These are phyloP conservation scores for Eupristina koningsbergeri DNA, from an alignment of 1,140 invertebrate species.

Conservation along the genomic window DNA sequence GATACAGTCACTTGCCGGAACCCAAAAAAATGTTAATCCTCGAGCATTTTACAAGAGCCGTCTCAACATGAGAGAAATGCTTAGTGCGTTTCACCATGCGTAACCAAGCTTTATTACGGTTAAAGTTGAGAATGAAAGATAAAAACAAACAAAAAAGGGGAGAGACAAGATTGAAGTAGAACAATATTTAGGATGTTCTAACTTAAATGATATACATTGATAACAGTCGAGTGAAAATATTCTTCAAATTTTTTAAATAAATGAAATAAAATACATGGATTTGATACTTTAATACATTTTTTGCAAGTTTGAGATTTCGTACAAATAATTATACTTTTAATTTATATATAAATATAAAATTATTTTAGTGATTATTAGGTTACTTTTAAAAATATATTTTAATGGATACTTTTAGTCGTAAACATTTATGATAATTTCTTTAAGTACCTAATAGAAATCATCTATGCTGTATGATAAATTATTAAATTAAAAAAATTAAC, in stretches of 20 bases:
- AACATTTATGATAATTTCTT: not conserved
- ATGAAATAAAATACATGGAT: not conserved
- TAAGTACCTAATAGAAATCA: too few species aligned
- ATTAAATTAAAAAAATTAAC: too few species aligned
- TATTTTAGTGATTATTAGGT: too few species aligned
- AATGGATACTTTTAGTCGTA: not conserved
- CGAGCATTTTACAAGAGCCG: slow-evolving; percentile 29
- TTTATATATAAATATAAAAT: too few species aligned
- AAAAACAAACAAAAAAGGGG: slow-evolving; percentile 47
- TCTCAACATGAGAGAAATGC: not conserved
- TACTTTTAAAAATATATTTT: too few species aligned
- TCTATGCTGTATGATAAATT: too few species aligned
- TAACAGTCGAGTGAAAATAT: not conserved
- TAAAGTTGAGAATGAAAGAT: not conserved
- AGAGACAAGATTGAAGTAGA: not conserved
- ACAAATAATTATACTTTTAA: too few species aligned
- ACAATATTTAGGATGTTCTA: not conserved
- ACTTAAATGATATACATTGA: not conserved
- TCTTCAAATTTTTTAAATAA: not conserved
- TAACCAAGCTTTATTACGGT: slow-evolving; percentile 21
- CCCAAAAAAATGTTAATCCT: slow-evolving; percentile 28
- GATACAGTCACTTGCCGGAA: slow-evolving; percentile 8
- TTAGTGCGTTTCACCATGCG: not conserved
- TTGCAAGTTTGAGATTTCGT: too few species aligned
- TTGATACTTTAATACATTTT: too few species aligned